phyloP scores from a whole-genome alignment of 2,113 vertebrate species.

The Indicator maculatus region DNA sequence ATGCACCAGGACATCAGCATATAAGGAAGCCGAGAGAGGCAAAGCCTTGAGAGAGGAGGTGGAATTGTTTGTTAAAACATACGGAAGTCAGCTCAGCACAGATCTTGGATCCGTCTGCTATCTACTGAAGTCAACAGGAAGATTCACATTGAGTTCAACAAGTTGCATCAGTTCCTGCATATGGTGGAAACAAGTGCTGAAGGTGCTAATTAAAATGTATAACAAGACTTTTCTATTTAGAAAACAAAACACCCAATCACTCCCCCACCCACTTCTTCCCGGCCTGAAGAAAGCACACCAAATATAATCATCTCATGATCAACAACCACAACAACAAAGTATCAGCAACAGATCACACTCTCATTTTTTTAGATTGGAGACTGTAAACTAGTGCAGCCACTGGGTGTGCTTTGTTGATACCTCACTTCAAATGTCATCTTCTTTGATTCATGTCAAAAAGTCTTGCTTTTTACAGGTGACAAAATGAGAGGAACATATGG shows the following conservation, averaged over 20 bases:
- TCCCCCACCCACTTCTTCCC: neutral
- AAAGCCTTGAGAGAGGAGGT: neutral
- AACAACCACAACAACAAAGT: neutral
- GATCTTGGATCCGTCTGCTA: neutral
- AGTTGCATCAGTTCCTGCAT: neutral
- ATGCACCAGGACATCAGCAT: neutral
- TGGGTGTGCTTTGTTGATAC: neutral
- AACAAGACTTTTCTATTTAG: constrained; percentile 8
- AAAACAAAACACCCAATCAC: neutral
- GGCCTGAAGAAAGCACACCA: neutral
- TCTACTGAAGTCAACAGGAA: neutral
- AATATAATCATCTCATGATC: neutral
- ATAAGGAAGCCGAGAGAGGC: neutral
- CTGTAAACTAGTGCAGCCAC: neutral
- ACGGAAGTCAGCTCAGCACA: neutral
- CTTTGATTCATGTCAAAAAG: neutral
- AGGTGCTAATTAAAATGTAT: constrained; percentile 33
- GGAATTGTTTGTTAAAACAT: neutral
- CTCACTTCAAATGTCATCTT: neutral
- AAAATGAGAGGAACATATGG: neutral
- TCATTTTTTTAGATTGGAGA: neutral
- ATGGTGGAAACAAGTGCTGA: constrained; percentile 9
- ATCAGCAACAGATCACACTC: neutral
- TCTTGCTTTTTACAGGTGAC: neutral
- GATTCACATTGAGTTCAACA: neutral